phyloP scores from a whole-genome alignment of 2,797 vertebrate species.

The Hippocampus kuda region DNA sequence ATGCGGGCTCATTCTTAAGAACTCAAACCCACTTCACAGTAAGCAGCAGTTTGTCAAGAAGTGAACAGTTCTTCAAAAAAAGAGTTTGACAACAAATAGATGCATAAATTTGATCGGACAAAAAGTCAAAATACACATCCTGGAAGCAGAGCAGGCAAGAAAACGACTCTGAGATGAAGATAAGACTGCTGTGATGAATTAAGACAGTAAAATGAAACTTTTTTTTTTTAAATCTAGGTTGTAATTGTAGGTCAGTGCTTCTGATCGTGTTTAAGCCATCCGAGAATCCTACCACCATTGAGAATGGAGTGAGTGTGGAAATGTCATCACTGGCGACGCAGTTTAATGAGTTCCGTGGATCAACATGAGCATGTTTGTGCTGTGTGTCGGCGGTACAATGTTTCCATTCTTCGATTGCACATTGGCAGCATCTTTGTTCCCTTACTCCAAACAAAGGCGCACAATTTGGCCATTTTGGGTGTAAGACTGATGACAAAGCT shows the following conservation, averaged over 20 bases:
- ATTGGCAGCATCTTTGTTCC: not conserved
- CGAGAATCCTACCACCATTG: not conserved
- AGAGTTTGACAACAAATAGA: not conserved
- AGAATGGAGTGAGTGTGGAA: not conserved
- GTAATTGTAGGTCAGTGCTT: not conserved
- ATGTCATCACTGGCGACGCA: not conserved
- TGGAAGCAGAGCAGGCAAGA: not conserved
- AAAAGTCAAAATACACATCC: not conserved
- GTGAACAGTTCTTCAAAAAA: no score
- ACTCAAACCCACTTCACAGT: no score
- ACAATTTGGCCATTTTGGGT: slow-evolving; percentile 4
- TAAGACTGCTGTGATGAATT: not conserved
- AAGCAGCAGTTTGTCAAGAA: no score
- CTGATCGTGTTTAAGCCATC: not conserved
- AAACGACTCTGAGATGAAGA: not conserved
- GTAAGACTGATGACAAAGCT: not conserved
- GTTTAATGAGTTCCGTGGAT: slow-evolving; percentile 2
- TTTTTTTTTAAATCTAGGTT: no score
- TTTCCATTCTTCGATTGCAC: not conserved
- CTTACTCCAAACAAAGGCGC: not conserved
- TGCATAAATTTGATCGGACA: not conserved
- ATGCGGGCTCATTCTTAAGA: no score
- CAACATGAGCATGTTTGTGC: not conserved
- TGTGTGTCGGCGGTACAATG: not conserved
- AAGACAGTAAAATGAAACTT: no score